Percentiles rank a stretch among this genome's conserved stretches.
phyloP scores from a whole-genome alignment of 2,888 invertebrate species.

The Drosophila cyrtoloma region DNA sequence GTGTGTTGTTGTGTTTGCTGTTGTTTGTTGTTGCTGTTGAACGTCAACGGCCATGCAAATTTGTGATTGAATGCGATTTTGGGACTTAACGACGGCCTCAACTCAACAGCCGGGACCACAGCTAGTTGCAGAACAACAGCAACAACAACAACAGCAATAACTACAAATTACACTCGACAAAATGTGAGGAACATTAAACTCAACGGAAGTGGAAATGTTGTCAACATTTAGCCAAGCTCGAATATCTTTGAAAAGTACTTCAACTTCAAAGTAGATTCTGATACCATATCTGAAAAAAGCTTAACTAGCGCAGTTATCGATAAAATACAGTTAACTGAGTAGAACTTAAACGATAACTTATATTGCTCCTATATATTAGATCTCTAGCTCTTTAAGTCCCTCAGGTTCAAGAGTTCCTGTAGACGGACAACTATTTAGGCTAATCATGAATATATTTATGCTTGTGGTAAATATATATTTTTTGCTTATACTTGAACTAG shows the following conservation, averaged over 20 bases:
- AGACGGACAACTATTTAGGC: too few relatives aligned
- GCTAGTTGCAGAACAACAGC: slow-evolving; percentile 55
- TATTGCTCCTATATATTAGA: too few relatives aligned
- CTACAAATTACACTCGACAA: not conserved
- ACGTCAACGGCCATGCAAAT: slow-evolving; percentile 75
- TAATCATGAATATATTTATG: too few relatives aligned
- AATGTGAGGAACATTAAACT: not conserved
- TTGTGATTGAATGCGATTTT: slow-evolving; percentile 71
- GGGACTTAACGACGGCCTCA: slow-evolving; percentile 67
- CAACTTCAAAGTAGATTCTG: not conserved
- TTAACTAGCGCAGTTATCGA: too few relatives aligned
- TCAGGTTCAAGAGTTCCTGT: too few relatives aligned
- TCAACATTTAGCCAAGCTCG: too few relatives aligned
- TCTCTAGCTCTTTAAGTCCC: too few relatives aligned
- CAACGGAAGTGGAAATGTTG: too few relatives aligned
- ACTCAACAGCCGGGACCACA: slow-evolving; percentile 53
- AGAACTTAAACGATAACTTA: too few relatives aligned
- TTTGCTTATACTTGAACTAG: not conserved
- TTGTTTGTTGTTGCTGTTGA: slow-evolving; percentile 25
- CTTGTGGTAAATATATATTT: too few relatives aligned
- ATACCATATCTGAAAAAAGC: not conserved
- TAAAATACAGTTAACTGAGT: too few relatives aligned
- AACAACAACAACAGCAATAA: slow-evolving; percentile 30
- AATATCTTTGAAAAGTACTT: not conserved
- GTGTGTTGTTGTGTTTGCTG: slow-evolving; percentile 19